Evolutionary conservation across 2,797 vertebrate genomes (phyloP), one percentile per base, ranked within the genome.

Genomic region (Typhlichthys subterraneus): DNA sequence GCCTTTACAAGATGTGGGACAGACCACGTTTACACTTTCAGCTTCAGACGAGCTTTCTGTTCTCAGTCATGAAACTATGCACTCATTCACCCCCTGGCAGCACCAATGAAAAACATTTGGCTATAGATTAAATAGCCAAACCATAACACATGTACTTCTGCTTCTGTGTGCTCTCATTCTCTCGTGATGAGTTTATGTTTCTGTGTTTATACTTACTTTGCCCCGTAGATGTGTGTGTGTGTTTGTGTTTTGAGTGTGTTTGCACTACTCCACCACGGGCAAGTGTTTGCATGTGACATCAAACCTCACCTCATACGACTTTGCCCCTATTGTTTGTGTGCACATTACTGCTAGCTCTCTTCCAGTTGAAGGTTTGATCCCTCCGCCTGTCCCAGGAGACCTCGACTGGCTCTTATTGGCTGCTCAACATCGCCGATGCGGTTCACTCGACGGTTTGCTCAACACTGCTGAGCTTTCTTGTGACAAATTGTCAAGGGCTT

Each of bases 1-100:
- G 89, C 82, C 84, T 79, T 80, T 79, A 89, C 88, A 87, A 83
- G 87, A 87, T 79, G 75, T 76, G 80, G 79, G 83, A 68, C 81
- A 81, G 81, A 82, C 69, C 71, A 9, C 69, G 83, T 85, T 87
- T 86, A 80, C 71, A 55, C 74, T 70, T 72, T 84, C 72, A 79
- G 78, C 68, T 75, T 82, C 70, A 79, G 78, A 85, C 82, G 77
- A 82, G 80, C 65, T 67, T 73, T 77, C 81, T 87, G 84, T 86
- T 87, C 85, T 76, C 17, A 46, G 83, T 88, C 84, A 85, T 85
- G 74, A 59, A 78, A 85, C 83, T 83, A 54, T 54, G 53, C n/a
- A 54, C 53, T n/a, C 53, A 33, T 31, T 54, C 23, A 23, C 33
- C 53, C 11, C 50, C 7, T 31, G 53, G n/a, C 53, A 8, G 14